phyloP scores from a whole-genome alignment of 2,113 vertebrate genomes.

The Plecotus auritus region DNA sequence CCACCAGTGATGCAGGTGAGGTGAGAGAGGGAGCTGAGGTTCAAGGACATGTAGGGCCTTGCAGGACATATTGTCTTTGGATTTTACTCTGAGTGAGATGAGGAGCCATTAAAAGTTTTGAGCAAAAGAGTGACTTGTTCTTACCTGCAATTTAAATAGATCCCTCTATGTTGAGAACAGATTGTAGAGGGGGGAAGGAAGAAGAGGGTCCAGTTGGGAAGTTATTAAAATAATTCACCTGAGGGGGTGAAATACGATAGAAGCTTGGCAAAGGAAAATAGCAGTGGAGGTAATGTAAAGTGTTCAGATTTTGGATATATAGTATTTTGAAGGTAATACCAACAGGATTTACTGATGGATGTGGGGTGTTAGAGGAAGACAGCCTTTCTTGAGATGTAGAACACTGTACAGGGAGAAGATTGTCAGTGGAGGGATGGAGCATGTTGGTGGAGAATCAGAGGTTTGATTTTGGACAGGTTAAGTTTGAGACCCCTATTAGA shows the following conservation, averaged over 20 bases:
- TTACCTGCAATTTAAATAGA: neutral
- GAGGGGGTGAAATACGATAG: neutral
- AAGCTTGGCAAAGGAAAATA: neutral
- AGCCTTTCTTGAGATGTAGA: neutral
- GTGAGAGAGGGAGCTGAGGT: neutral
- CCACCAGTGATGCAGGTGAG: neutral
- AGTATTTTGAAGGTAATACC: neutral
- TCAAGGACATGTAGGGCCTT: neutral
- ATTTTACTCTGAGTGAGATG: constrained; percentile 3
- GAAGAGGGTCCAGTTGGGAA: neutral
- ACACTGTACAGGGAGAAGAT: neutral
- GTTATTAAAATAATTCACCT: neutral
- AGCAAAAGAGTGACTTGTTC: neutral
- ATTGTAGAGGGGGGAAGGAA: neutral
- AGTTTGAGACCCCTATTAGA: neutral
- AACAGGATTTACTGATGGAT: neutral
- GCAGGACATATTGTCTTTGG: neutral
- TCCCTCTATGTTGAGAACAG: neutral
- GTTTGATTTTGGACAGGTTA: neutral
- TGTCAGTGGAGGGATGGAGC: neutral
- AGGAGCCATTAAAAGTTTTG: neutral
- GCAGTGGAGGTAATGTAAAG: neutral
- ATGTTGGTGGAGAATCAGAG: neutral
- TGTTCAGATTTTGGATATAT: neutral
- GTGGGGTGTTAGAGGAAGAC: neutral